phyloP scores from a whole-genome alignment of 2,113 vertebrate genomes.

The Xiphophorus maculatus region DNA sequence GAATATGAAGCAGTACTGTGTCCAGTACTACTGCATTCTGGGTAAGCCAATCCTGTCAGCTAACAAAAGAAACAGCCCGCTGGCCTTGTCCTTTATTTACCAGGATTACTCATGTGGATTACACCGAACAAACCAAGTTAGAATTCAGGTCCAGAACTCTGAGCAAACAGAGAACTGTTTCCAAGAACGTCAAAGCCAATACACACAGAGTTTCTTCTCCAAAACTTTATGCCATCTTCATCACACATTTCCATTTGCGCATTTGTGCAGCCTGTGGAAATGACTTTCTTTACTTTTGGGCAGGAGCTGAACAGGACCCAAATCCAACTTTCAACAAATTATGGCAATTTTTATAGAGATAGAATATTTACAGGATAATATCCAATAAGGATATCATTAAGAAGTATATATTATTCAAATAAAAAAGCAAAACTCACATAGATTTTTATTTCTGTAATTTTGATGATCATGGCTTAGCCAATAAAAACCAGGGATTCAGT shows the following conservation, averaged over 20 bases:
- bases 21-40: constrained; percentile 33
- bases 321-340: constrained; percentile 13
- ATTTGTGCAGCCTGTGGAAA: constrained; percentile 36
- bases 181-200: constrained; percentile 19
- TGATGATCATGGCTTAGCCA: too few species aligned
- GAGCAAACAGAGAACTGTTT: constrained; percentile 40
- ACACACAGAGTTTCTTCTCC: constrained; percentile 11
- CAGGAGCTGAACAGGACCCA: constrained; percentile 11
- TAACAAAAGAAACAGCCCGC: constrained; percentile 30
- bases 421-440: too few species aligned
- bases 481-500: too few species aligned
- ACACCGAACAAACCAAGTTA: constrained; percentile 10
- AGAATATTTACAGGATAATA: too few species aligned
- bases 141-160: constrained; percentile 34
- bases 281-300: constrained; percentile 17
- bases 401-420: too few species aligned
- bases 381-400: too few species aligned
- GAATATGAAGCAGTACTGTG: constrained; percentile 45
- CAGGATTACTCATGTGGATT: constrained; percentile 44
- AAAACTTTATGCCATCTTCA: constrained; percentile 25
- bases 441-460: too few species aligned
- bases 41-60: constrained; percentile 41
- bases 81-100: constrained; percentile 52
- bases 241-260: constrained; percentile 25
- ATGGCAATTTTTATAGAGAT: too few species aligned